Evolutionary conservation across 1,140 invertebrate species (phyloP).

Genomic region (Sycophila sp.): DNA sequence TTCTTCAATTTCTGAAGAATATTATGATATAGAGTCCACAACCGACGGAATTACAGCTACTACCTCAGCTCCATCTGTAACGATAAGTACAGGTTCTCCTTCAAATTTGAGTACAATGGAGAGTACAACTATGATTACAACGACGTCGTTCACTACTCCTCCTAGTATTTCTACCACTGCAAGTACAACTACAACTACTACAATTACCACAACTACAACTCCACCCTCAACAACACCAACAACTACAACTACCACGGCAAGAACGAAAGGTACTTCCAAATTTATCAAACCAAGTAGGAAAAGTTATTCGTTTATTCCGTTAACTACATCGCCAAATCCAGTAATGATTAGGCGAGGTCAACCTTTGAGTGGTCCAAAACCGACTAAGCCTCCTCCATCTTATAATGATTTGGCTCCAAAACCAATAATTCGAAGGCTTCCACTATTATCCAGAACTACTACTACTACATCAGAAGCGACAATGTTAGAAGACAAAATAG

Average conservation of each 20-base stretch:
- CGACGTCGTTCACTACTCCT: neutral
- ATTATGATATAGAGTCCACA: conserved; percentile 1
- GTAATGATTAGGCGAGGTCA: conserved; percentile 57
- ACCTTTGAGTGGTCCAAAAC: conserved; percentile 54
- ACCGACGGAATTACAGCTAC: neutral
- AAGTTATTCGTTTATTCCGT: conserved; percentile 58
- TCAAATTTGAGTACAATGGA: neutral
- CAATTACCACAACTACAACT: conserved; percentile 5
- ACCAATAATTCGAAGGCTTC: conserved; percentile 56
- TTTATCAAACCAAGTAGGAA: conserved; percentile 58
- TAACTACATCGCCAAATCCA: conserved; percentile 57
- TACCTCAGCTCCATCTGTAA: neutral
- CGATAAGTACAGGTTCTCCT: neutral
- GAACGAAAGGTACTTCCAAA: conserved; percentile 45
- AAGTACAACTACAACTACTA: neutral
- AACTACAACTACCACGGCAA: conserved; percentile 31
- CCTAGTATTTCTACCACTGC: neutral
- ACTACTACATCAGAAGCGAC: conserved; percentile 29
- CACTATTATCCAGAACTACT: conserved; percentile 44
- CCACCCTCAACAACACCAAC: neutral
- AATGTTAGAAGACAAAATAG: neutral
- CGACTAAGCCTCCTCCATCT: conserved; percentile 54
- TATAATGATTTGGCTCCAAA: conserved; percentile 61
- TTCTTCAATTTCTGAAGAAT: neutral
- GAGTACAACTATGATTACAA: neutral